Percentiles rank a stretch among this genome's conserved stretches.
phyloP scores from a whole-genome alignment of 2,797 vertebrate genomes.

The Acanthiza pusilla region DNA sequence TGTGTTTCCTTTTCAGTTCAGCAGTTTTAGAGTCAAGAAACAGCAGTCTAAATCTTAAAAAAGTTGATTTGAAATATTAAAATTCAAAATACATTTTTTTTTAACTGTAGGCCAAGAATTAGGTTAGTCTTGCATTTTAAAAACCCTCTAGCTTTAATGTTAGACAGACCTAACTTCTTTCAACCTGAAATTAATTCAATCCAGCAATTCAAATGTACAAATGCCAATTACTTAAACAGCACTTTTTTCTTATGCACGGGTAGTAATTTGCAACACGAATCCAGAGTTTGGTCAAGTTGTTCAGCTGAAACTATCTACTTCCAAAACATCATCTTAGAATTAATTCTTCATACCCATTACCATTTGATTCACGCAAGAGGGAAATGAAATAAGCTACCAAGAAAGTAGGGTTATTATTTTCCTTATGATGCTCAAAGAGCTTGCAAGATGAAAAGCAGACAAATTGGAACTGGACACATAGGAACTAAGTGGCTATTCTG shows the following conservation, averaged over 20 bases:
- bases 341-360: background rate
- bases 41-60: background rate
- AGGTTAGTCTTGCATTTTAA: background rate
- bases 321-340: slow-evolving; percentile 12
- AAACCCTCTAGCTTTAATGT: background rate
- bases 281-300: background rate
- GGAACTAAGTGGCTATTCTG: slow-evolving; percentile 25
- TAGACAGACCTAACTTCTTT: background rate
- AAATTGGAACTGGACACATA: background rate
- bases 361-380: background rate
- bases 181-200: background rate
- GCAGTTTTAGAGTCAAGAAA: background rate
- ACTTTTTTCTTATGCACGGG: background rate
- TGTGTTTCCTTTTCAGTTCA: background rate
- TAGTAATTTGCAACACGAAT: background rate
- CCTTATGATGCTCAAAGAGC: background rate
- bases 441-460: slow-evolving; percentile 3
- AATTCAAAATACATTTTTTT: background rate
- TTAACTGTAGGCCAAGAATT: background rate
- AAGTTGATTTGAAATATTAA: background rate
- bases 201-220: background rate
- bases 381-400: slow-evolving; percentile 2
- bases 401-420: slow-evolving; percentile 12
- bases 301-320: background rate
- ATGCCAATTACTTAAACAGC: background rate